Evolutionary conservation across 2,797 vertebrate genomes (phyloP).

Genomic region (Fringilla coelebs): DNA sequence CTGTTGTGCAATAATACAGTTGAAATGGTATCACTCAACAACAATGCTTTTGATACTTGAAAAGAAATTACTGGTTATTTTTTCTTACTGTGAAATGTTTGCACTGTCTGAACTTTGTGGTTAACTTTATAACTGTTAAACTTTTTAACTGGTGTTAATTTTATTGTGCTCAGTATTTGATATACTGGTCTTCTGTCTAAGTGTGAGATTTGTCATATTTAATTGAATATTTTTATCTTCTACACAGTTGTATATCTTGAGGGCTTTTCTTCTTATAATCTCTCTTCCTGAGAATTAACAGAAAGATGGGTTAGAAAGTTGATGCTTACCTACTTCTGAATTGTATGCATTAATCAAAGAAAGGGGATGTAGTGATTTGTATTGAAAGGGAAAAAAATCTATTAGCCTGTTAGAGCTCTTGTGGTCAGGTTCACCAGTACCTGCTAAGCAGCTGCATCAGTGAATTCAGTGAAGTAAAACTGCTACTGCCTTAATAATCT

Average conservation of each 20-base stretch:
- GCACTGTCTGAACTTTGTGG: conserved; percentile 74
- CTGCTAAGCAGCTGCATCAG: neutral
- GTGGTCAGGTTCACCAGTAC: neutral
- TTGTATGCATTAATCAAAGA: neutral
- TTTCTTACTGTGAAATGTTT: conserved; percentile 77
- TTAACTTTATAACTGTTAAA: conserved; percentile 66
- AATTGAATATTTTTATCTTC: conserved; percentile 43
- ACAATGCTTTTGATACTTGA: conserved; percentile 79
- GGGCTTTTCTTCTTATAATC: conserved; percentile 24
- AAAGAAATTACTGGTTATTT: conserved; percentile 67
- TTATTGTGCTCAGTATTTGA: conserved; percentile 68
- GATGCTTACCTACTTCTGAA: neutral
- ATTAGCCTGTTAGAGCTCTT: neutral
- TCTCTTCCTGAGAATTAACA: neutral
- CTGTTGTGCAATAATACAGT: conserved; percentile 66
- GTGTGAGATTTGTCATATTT: conserved; percentile 39
- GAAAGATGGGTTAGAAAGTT: neutral
- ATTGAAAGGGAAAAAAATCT: neutral
- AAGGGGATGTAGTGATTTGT: neutral
- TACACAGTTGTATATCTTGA: neutral
- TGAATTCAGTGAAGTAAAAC: conserved; percentile 37
- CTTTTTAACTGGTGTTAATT: conserved; percentile 73
- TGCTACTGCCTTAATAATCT: conserved; percentile 43
- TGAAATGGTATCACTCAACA: conserved; percentile 61
- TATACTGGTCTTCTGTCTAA: conserved; percentile 50